Evolutionary conservation across 1,140 invertebrate species (phyloP), one percentile per base, ranked within the genome.

Genomic region (Lordiphosa stackelbergi): DNA sequence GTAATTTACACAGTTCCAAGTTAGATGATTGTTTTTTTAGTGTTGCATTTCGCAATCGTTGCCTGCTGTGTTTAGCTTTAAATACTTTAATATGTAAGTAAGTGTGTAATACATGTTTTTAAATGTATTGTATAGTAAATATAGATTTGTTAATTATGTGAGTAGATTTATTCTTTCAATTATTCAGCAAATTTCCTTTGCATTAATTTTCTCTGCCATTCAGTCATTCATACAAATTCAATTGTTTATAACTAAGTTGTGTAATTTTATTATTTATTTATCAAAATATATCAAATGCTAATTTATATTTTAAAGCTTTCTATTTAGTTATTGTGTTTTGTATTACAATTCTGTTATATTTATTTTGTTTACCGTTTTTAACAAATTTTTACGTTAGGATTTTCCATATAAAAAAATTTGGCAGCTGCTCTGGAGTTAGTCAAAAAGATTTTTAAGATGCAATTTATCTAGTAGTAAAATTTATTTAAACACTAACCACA

Each of bases 221-320:
- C 74, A 79, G 70, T 81, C 77, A 53, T 66, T 66, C 47, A 48
- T 53, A 59, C 48, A 60, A 49, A 65, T 79, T 46, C 41, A 66
- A 64, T 74, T 74, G 28, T 81, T 61, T 71, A 71, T 68, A 74
- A 58, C 58, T 79, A 71, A 62, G 42, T 66, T 69, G 42, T 53
- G 61, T 51, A 28, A 66, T 42, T 28, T 41, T 57, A 40, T 47
- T 40, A 38, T 46, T 40, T 45, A 35, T 58, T 66, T 81, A 79
- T 79, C 75, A 79, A 79, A 79, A 79, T 81, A 79, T 79, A 79
- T 81, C 56, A 81, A 81, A 64, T 75, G 71, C 66, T 79, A 79
- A 75, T 77, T 79, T 79, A 81, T 81, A 46, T 71, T 75, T 79
- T 79, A 79, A 79, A 79, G 75, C 75, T 79, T 79, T 79, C 63